These are phyloP conservation scores for Azemiops feae DNA, from an alignment of 2,113 vertebrate genomes.

Conservation along the genomic window DNA sequence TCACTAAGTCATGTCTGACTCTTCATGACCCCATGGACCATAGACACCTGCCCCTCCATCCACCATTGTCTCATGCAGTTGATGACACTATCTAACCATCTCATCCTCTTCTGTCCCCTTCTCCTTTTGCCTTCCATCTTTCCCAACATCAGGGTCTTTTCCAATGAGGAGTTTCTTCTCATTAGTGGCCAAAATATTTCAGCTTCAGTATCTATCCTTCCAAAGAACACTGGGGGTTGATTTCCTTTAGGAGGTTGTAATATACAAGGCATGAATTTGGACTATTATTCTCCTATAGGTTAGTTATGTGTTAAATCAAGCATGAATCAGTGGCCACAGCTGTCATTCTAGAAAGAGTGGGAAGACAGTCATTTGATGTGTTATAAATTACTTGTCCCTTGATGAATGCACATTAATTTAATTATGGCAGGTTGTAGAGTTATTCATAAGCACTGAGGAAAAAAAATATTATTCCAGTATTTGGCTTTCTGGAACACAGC, in stretches of 20 bases:
- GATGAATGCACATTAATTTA: background rate
- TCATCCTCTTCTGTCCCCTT: background rate
- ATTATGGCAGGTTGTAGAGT: background rate
- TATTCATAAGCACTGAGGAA: background rate
- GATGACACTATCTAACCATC: background rate
- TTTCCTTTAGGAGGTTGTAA: background rate
- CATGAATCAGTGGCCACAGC: background rate
- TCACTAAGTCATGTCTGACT: background rate
- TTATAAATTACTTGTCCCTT: background rate
- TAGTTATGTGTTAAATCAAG: background rate
- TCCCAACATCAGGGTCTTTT: background rate
- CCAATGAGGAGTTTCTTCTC: too few relatives aligned
- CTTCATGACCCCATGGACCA: background rate
- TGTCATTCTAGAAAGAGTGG: background rate
- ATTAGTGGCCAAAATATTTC: too few relatives aligned
- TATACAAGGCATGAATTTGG: background rate
- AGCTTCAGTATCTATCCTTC: too few relatives aligned
- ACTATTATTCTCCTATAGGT: background rate
- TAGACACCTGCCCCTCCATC: background rate
- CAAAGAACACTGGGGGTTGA: background rate
- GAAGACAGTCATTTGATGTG: background rate
- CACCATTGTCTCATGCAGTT: background rate
- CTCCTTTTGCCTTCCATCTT: background rate
- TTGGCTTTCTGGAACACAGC: background rate
- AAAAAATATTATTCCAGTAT: background rate